Conservation (phyloP, 2,113 vertebrate genomes). For the Oxyruncus cristatus region DNA sequence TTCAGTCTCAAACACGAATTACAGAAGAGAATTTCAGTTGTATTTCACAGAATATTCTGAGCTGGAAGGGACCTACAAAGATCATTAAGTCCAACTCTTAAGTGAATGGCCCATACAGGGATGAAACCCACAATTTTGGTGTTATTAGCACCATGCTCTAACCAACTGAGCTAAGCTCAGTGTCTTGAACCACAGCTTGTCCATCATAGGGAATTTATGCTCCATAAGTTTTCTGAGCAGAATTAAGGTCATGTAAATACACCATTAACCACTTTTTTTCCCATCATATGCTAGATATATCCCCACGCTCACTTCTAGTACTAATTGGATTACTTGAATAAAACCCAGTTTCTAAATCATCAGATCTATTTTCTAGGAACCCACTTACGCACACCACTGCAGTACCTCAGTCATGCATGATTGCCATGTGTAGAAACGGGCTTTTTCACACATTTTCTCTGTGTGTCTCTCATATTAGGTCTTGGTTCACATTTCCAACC, state of each 20-base stretch:
- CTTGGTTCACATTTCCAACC: fast-evolving
- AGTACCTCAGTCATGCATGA: not conserved
- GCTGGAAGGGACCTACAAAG: not conserved
- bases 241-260: not conserved
- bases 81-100: not conserved
- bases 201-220: not conserved
- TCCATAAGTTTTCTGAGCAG: not conserved
- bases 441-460: not conserved
- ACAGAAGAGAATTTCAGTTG: not conserved
- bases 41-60: not conserved
- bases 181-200: not conserved
- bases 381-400: not conserved
- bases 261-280: not conserved
- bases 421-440: not conserved
- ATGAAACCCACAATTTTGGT: not conserved
- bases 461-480: not conserved
- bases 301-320: not conserved
- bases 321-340: not conserved
- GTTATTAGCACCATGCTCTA: not conserved
- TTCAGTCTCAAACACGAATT: not conserved
- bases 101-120: not conserved
- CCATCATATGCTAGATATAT: not conserved
- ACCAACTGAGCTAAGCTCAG: not conserved
- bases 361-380: not conserved
- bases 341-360: not conserved